Evolutionary conservation across 2,888 invertebrate species (phyloP).

Genomic region (Isoperla grammatica): DNA sequence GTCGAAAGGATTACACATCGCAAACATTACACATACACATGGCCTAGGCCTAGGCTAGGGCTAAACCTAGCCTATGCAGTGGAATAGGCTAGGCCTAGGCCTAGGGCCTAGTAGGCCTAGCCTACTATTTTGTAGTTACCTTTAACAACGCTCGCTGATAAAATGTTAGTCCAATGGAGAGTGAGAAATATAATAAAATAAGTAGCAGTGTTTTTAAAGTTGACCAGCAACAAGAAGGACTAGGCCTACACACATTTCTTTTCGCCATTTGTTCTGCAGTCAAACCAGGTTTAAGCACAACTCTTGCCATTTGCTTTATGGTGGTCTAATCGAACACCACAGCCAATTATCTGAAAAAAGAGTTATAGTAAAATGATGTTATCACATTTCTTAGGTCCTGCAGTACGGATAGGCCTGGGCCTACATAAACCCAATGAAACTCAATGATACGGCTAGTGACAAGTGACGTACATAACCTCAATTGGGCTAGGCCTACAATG

Average conservation of each 20-base stretch:
- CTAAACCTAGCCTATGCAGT: too few species aligned
- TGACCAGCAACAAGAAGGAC: conserved; percentile 9
- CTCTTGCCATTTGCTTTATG: conserved; percentile 20
- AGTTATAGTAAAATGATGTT: too few species aligned
- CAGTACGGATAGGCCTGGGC: too few species aligned
- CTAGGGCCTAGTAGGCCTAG: not conserved
- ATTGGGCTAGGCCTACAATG: too few species aligned
- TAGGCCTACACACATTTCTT: not conserved
- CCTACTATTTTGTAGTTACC: conserved; percentile 46
- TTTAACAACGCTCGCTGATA: conserved; percentile 91
- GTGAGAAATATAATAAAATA: conserved; percentile 61
- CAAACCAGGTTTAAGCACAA: conserved; percentile 7
- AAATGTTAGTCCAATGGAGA: conserved; percentile 94
- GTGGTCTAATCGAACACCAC: not conserved
- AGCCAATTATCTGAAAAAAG: not conserved
- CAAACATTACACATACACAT: too few species aligned
- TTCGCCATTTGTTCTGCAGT: not conserved
- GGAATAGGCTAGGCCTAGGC: too few species aligned
- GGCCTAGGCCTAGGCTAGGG: too few species aligned
- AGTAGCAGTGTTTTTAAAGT: conserved; percentile 16
- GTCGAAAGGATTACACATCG: too few species aligned
- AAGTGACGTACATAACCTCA: too few species aligned
- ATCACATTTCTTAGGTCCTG: too few species aligned
- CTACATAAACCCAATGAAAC: too few species aligned
- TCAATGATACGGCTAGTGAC: too few species aligned